phyloP scores from a whole-genome alignment of 2,113 vertebrate species.

The Lynx canadensis region DNA sequence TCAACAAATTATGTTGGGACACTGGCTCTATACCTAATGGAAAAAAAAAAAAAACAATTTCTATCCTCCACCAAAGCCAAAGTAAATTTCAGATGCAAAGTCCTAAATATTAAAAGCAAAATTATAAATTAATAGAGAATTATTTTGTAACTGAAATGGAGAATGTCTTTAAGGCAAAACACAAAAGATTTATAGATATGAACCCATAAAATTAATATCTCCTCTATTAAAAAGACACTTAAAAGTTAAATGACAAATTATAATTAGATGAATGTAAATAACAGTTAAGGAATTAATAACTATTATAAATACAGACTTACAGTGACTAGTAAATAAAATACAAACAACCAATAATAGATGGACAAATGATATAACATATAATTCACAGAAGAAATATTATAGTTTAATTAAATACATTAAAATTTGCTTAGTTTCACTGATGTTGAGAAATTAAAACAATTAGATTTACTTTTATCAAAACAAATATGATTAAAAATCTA shows the following conservation, averaged over 20 bases:
- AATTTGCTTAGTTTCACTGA: not conserved
- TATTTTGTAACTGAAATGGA: not conserved
- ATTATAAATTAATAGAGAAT: not conserved
- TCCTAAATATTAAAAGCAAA: not conserved
- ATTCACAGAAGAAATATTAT: not conserved
- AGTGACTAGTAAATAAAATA: not conserved
- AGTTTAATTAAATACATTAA: conserved; percentile 24
- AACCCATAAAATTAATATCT: not conserved
- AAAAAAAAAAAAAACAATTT: not conserved
- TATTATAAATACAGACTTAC: not conserved
- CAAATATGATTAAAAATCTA: not conserved
- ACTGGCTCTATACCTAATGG: not conserved
- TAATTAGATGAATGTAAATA: not conserved
- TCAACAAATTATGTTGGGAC: not conserved
- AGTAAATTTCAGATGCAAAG: not conserved
- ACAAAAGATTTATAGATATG: not conserved
- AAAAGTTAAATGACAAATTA: not conserved
- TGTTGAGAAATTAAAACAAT: not conserved
- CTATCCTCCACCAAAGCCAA: not conserved
- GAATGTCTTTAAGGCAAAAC: not conserved
- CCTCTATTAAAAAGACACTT: not conserved
- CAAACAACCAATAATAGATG: not conserved
- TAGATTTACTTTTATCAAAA: not conserved
- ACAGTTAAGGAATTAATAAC: not conserved
- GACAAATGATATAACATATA: not conserved